Base-by-base conservation (phyloP, 2,888 invertebrate species). In the Troides oblongomaculatus region DNA sequence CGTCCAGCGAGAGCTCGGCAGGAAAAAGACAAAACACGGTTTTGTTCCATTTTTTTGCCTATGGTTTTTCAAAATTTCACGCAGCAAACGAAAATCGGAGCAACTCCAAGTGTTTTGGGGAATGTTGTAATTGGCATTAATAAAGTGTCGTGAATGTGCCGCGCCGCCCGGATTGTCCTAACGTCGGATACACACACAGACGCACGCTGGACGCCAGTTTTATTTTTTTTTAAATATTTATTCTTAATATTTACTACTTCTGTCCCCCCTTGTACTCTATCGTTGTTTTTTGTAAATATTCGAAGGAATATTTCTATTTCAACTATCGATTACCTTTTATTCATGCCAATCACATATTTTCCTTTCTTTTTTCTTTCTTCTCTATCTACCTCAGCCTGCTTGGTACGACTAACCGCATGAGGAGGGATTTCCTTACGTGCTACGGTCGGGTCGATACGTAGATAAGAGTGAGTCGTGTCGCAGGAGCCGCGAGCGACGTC, bases 121-220 rank as follows among this genome's bases (percentile, higher is more conserved):
- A 87, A 85, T 85, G 83, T 84, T 91, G 91, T 90, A 88, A 92
- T 92, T 92, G 92, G 92, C 92, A 92, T 92, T 86, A 81, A 84
- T 83, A 88, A 88, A 89, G 92, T 92, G 90, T 87, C 87, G 90
- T 89, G 89, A 83, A 81, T 85, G 86, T 88, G 88, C 80, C 81
- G 81, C 81, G 84, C 79, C 81, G 79, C 81, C 84, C 85, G 86
- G 83, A 84, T 79, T 53, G 68, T 75, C 72, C 74, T 80, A 82
- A 83, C 86, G 86, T 87, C 88, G 90, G 87, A 89, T 79, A 78
- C 78, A 79, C 82, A 43, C 43, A 76, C 80, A 78, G 77, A 79
- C 82, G 8, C 43, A 76, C 80, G 82, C 80, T 74, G 88, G 88
- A 88, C 86, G 81, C 81, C 77, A 83, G 76, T 79, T 81, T 75